Evolutionary conservation across 2,113 vertebrate species (phyloP).

Genomic region (Zosterops lateralis): DNA sequence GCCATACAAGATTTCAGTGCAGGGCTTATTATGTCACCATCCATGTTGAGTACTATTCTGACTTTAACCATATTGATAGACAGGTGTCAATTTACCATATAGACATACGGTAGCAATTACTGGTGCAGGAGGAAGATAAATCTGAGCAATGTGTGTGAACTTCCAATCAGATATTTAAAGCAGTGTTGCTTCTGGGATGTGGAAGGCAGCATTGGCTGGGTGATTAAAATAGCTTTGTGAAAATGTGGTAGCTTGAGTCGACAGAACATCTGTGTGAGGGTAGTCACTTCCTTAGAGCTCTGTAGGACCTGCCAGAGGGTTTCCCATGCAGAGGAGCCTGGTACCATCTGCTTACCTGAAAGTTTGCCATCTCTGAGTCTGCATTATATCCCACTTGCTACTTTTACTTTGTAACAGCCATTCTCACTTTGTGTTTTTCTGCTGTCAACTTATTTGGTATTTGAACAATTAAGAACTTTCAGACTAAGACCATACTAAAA

Average conservation of each 20-base stretch:
- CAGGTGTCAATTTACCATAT: neutral
- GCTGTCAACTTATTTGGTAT: neutral
- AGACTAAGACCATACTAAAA: neutral
- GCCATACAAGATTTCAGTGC: neutral
- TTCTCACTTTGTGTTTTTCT: neutral
- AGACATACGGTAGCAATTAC: neutral
- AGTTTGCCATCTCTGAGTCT: conserved; percentile 12
- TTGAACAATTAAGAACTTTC: neutral
- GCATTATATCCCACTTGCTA: rapidly evolving
- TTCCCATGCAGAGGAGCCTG: neutral
- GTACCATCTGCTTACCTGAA: conserved; percentile 45
- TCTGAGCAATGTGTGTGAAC: neutral
- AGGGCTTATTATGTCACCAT: neutral
- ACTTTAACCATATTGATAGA: neutral
- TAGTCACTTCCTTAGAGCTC: neutral
- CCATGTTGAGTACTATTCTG: neutral
- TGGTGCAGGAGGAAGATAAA: neutral
- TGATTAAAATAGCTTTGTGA: neutral
- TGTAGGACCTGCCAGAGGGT: conserved; percentile 16
- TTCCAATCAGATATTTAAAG: neutral
- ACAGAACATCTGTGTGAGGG: conserved; percentile 35
- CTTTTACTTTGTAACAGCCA: neutral
- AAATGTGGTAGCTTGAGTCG: neutral
- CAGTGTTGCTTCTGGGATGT: neutral
- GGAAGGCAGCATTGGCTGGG: neutral